phyloP scores from a whole-genome alignment of 2,113 vertebrate genomes.

The Nematolebias whitei region DNA sequence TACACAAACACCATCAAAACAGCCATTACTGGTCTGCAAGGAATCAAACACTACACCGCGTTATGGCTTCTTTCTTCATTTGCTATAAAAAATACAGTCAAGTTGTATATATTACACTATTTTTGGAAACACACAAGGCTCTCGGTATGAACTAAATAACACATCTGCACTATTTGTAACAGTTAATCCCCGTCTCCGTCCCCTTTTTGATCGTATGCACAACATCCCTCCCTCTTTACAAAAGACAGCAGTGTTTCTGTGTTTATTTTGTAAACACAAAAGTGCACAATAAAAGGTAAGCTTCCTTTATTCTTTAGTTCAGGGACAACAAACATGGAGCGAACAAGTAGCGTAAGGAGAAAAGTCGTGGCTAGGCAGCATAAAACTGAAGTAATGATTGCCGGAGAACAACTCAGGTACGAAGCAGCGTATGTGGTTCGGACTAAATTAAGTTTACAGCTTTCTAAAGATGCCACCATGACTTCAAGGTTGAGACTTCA shows the following conservation, averaged over 20 bases:
- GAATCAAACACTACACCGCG: not conserved
- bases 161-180: not conserved
- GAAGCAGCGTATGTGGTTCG: not conserved
- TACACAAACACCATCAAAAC: not conserved
- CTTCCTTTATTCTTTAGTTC: conserved; percentile 12
- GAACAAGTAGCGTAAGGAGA: conserved; percentile 73
- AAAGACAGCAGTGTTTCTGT: conserved; percentile 28
- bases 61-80: not conserved
- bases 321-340: conserved; percentile 76
- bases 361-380: conserved; percentile 80
- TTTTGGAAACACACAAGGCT: not conserved
- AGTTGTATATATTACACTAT: not conserved
- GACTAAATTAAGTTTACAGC: not conserved
- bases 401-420: conserved; percentile 90
- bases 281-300: conserved; percentile 26
- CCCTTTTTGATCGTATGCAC: conserved; percentile 63
- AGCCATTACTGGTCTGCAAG: not conserved
- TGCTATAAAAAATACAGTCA: too few species aligned
- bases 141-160: not conserved
- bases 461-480: not conserved
- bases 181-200: not conserved
- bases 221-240: conserved; percentile 66
- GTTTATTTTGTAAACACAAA: conserved; percentile 74
- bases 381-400: conserved; percentile 86
- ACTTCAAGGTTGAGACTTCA: conserved; percentile 83